Base-by-base conservation (phyloP, 2,113 vertebrate genomes). In the Zootoca vivipara region DNA sequence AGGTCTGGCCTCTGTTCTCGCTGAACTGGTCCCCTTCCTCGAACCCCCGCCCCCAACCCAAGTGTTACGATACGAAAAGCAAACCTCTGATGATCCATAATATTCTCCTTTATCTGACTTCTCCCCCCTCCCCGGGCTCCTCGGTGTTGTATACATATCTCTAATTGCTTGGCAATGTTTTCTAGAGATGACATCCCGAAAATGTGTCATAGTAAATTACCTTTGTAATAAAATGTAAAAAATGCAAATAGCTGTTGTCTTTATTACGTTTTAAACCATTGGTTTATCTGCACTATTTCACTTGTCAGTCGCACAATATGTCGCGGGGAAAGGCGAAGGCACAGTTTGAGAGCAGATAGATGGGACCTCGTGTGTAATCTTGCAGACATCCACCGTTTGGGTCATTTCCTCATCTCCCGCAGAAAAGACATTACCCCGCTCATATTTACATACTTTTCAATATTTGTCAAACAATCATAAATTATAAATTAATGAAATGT, bases 391-490 rank as follows among this genome's bases (percentile, higher is more conserved):
- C 97, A 98, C 97, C 98, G 97, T 99, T 97, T 98, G 98, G 99
- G 98, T 99, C 98, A 99, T 99, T 99, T 99, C 98, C 97, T 97
- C 97, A 97, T 98, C 98, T 98, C 99, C 99, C 98, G 98, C 98
- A 98, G 98, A 98, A 99, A 98, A 99, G 95, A 99, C 99, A 99
- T 99, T 99, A 99, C 93, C 97, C 96, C 91, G 91, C 97, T 97
- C 98, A 97, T 99, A 99, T 99, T 99, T 99, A 99, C 98, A 99
- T 99, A 98, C 98, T 98, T 98, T 98, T 98, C 98, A 98, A 98
- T 99, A 99, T 99, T 99, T 99, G 98, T 98, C 98, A 99, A 99
- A 99, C 98, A 99, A 98, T 98, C 98, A 98, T 99, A 98, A 99
- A 99, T 99, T 98, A 98, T 98, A 98, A 98, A 99, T 98, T 99